A percentile compares a stretch with the other conserved stretches of the same genome.
Evolutionary conservation across 2,888 invertebrate genomes (phyloP).

Genomic region (Chesias legatella): DNA sequence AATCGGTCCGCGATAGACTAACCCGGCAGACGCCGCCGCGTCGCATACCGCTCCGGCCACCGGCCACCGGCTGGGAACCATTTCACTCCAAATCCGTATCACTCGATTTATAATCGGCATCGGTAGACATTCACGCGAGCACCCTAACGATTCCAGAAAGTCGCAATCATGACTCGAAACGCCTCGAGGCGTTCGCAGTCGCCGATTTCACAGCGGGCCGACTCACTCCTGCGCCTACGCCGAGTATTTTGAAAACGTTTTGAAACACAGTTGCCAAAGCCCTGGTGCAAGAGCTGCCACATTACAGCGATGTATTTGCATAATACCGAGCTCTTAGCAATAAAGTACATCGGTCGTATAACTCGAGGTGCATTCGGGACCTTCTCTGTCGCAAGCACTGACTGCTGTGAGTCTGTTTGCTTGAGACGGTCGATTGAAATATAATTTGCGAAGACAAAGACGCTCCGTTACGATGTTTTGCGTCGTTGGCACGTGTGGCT

Average conservation of each 20-base stretch:
- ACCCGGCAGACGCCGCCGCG: constrained; percentile 71
- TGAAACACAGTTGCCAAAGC: constrained; percentile 73
- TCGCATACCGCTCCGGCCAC: constrained; percentile 72
- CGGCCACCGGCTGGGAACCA: constrained; percentile 43
- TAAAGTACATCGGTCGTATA: constrained; percentile 61
- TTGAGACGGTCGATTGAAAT: constrained; percentile 17
- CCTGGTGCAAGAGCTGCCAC: constrained; percentile 70
- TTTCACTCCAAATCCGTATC: constrained; percentile 50
- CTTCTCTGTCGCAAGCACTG: constrained; percentile 26
- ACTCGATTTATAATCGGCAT: constrained; percentile 42
- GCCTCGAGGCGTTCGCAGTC: constrained; percentile 39
- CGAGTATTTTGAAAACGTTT: constrained; percentile 72
- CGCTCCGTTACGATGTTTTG: constrained; percentile 27
- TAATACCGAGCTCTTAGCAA: constrained; percentile 68
- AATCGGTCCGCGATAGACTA: constrained; percentile 72
- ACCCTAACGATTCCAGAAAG: constrained; percentile 36
- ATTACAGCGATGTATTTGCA: constrained; percentile 73
- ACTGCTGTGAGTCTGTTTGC: constrained; percentile 25
- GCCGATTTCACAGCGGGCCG: constrained; percentile 44
- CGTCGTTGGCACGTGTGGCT: constrained; percentile 57
- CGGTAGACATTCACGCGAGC: constrained; percentile 42
- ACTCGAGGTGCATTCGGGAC: constrained; percentile 41
- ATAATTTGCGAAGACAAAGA: constrained; percentile 6
- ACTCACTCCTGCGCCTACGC: constrained; percentile 56
- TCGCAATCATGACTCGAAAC: constrained; percentile 41